Evolutionary conservation across 1,140 invertebrate species (phyloP).

Genomic region (Samia ricini): DNA sequence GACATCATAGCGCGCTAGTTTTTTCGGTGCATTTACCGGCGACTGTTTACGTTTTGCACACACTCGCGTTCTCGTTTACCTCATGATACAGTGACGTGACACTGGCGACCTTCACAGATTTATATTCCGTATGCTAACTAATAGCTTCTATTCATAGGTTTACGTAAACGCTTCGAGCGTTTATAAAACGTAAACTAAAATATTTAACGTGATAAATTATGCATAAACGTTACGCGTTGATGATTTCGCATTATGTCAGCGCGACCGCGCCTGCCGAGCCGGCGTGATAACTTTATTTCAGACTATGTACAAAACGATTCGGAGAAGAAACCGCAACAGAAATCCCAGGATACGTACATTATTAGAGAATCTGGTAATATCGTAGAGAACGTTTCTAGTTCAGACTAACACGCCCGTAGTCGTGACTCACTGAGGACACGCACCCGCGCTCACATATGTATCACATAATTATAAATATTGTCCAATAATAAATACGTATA

Average conservation of each 20-base stretch:
- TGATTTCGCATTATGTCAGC: background rate
- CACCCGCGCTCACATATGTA: conserved; percentile 27
- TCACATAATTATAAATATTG: conserved; percentile 25
- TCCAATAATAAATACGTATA: conserved; percentile 10
- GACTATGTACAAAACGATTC: background rate
- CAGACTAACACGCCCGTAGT: conserved; percentile 25
- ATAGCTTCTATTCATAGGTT: background rate
- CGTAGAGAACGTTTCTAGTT: conserved; percentile 13
- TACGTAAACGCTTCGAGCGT: background rate
- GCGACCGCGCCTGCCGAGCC: conserved; percentile 43
- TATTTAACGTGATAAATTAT: background rate
- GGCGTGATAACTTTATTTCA: conserved; percentile 30
- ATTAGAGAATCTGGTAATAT: background rate
- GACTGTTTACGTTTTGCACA: conserved; percentile 68
- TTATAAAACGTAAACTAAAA: background rate
- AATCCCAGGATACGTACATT: conserved; percentile 3
- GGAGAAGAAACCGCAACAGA: conserved; percentile 3
- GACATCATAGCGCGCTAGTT: conserved; percentile 64
- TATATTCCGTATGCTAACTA: conserved; percentile 21
- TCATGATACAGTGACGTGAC: conserved; percentile 43
- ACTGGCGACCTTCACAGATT: conserved; percentile 41
- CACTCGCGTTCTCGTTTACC: conserved; percentile 34
- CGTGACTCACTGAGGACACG: conserved; percentile 47
- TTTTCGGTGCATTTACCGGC: conserved; percentile 58
- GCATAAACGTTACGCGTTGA: background rate